Evolutionary conservation across 2,888 invertebrate species (phyloP).

Genomic region (Melinopterus prodromus): DNA sequence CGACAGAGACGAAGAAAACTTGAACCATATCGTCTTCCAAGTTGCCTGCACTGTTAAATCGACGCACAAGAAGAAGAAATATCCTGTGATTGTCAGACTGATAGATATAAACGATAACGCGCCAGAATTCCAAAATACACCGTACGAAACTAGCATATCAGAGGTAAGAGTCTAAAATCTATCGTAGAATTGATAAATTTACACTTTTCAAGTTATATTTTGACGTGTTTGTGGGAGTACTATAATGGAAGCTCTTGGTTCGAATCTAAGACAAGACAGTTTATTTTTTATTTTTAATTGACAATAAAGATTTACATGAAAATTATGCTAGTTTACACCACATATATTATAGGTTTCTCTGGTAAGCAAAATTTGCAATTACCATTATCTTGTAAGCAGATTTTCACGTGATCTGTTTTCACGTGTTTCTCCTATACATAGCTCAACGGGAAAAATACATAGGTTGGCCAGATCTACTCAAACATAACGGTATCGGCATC

Average conservation of each 20-base stretch:
- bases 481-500: not conserved
- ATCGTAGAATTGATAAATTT: slow-evolving; percentile 35
- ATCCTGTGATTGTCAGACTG: slow-evolving; percentile 88
- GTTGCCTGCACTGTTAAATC: slow-evolving; percentile 82
- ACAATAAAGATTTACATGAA: no score
- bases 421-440: not conserved
- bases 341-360: not conserved
- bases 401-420: not conserved
- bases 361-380: not conserved
- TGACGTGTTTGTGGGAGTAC: not conserved
- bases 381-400: no score
- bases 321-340: no score
- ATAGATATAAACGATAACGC: slow-evolving; percentile 92
- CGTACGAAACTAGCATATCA: slow-evolving; percentile 84
- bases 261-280: no score
- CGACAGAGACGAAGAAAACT: slow-evolving; percentile 85
- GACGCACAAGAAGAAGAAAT: slow-evolving; percentile 81
- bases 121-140: slow-evolving; percentile 83
- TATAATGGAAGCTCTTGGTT: no score
- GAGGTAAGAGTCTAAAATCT: slow-evolving; percentile 77
- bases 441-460: not conserved
- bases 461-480: not conserved
- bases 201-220: not conserved
- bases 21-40: slow-evolving; percentile 90
- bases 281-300: no score